Evolutionary conservation across 2,888 invertebrate genomes (phyloP).

Genomic region (Troilus luridus): DNA sequence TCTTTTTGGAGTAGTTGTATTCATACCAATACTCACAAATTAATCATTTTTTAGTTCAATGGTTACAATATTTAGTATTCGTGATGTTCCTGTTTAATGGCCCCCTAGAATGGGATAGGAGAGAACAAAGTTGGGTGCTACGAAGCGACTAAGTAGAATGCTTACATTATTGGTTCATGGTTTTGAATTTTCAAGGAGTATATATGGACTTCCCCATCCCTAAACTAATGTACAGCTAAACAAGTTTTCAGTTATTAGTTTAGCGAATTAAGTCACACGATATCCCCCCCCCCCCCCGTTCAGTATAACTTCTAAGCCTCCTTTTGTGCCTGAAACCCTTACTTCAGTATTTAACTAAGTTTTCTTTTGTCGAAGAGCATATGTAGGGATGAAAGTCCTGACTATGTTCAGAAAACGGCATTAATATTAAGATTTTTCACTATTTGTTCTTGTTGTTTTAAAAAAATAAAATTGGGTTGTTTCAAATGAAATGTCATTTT

Average conservation of each 20-base stretch:
- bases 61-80: too few relatives aligned
- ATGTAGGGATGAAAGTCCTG: background rate
- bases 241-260: background rate
- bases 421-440: background rate
- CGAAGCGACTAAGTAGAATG: too few relatives aligned
- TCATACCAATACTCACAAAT: too few relatives aligned
- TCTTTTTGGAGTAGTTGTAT: too few relatives aligned
- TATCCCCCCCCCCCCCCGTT: background rate
- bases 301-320: background rate
- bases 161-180: background rate
- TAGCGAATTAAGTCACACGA: background rate
- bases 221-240: background rate
- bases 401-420: background rate
- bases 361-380: background rate
- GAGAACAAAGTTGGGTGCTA: too few relatives aligned
- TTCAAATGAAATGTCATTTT: too few relatives aligned
- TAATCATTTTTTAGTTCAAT: too few relatives aligned
- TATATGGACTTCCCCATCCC: background rate
- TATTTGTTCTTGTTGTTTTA: background rate
- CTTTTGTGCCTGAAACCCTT: background rate
- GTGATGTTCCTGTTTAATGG: too few relatives aligned
- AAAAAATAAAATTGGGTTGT: too few relatives aligned
- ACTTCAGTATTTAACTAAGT: background rate
- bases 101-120: too few relatives aligned
- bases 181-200: background rate